Evolutionary conservation across 2,888 invertebrate genomes (phyloP).

Genomic region (Calliscelio sp.): DNA sequence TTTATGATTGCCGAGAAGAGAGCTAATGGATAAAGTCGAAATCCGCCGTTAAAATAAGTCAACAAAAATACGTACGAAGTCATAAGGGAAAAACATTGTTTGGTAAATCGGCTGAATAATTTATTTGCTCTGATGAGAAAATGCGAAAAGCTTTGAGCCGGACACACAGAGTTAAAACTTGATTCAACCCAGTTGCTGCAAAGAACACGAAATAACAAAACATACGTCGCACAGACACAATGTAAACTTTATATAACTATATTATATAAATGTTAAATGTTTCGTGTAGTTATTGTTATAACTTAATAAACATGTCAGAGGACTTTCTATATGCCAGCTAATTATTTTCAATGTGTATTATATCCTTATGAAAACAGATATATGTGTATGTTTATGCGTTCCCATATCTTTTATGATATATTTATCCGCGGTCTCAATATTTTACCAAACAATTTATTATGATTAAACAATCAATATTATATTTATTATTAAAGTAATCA

Average conservation of each 20-base stretch:
- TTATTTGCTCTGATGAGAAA: slow-evolving; percentile 62
- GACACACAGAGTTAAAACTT: slow-evolving; percentile 53
- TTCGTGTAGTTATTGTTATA: not conserved
- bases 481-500: too few relatives aligned
- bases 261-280: not conserved
- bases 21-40: slow-evolving; percentile 44
- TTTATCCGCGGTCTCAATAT: too few relatives aligned
- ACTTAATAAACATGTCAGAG: not conserved
- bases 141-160: slow-evolving; percentile 59
- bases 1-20: slow-evolving; percentile 26
- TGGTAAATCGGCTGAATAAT: slow-evolving; percentile 64
- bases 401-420: too few relatives aligned
- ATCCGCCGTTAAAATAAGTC: slow-evolving; percentile 40
- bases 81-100: slow-evolving; percentile 60
- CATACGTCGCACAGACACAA: slow-evolving; percentile 14
- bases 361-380: too few relatives aligned
- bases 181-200: slow-evolving; percentile 61
- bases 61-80: slow-evolving; percentile 36
- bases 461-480: too few relatives aligned
- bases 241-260: slow-evolving; percentile 16
- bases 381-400: too few relatives aligned
- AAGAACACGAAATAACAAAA: slow-evolving; percentile 53
- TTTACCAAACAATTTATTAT: too few relatives aligned
- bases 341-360: too few relatives aligned
- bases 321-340: too few relatives aligned